Base-by-base conservation (phyloP, 2,797 vertebrate species). In the Trematomus bernacchii region DNA sequence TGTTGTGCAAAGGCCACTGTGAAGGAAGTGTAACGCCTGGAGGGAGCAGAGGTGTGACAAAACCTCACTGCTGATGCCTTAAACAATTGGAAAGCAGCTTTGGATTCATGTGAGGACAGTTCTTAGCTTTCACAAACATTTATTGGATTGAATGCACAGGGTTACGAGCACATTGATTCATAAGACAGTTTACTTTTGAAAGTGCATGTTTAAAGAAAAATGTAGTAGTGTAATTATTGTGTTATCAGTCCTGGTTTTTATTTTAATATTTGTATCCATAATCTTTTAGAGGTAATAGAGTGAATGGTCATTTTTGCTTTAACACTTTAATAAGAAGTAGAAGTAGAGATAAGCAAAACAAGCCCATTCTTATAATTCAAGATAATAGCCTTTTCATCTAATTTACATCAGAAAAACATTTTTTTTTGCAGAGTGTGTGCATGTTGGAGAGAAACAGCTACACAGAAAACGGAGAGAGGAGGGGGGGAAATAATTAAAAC, bases 1-100 rank as follows among this genome's bases (percentile, higher is more conserved):
- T 84, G 78, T 87, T 87, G 73, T 77, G 79, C 79, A 93, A 93
- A 93, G 91, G 92, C 90, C 91, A 92, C 71, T 44, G 69, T 33
- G 80, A 83, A 78, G 72, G 63, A 80, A 83, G 73, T 61, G 82
- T 46, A 19, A 66, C 66, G 30, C 75, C 85, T 58, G 42, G 71
- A 40, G 81, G 68, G 58, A 76, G 66, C 59, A 44, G 65, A 82
- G 64, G 79, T 80, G 57, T 43, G 65, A 66, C 57, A 64, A 72
- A 85, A 70, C 57, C 69, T 71, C 42, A 65, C 77, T 55, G 44
- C 59, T 63, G 72, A 83, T 10, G 40, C 65, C 71, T 66, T 62
- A 50, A 84, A 89, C 68, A 60, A 73, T 79, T 40, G 47, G 44
- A 52, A 58, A 50, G 47, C 61, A 58, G 71, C 51, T 66, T 70